Conservation (phyloP, 2,888 invertebrate species). For the Rotaria macrura region DNA sequence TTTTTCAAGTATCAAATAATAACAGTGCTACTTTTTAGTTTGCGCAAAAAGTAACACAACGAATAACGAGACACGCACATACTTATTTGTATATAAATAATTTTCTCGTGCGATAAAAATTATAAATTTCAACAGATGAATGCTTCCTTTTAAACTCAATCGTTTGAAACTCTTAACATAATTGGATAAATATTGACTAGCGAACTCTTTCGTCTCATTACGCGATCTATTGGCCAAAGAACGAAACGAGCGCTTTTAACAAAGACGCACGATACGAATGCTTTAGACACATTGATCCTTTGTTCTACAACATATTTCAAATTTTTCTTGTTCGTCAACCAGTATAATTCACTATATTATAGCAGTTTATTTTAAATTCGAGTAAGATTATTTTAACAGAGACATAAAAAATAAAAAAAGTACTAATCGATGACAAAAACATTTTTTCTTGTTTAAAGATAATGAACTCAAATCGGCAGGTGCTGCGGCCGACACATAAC, state of each 20-base stretch:
- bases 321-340: not conserved
- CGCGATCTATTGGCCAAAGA: not conserved
- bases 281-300: not conserved
- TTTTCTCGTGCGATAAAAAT: too few relatives aligned
- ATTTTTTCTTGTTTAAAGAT: not conserved
- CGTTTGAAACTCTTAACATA: too few relatives aligned
- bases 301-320: not conserved
- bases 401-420: not conserved
- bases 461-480: not conserved
- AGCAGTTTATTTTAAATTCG: not conserved
- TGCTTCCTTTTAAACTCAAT: too few relatives aligned
- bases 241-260: not conserved
- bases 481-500: not conserved
- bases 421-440: not conserved
- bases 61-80: too few relatives aligned
- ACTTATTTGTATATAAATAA: too few relatives aligned
- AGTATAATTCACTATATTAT: not conserved
- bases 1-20: too few relatives aligned
- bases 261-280: not conserved
- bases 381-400: not conserved
- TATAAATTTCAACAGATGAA: too few relatives aligned
- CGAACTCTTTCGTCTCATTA: not conserved
- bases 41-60: too few relatives aligned
- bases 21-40: too few relatives aligned
- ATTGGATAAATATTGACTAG: not conserved